Base-by-base conservation (phyloP, 1,140 invertebrate species). In the Lycorma delicatula region DNA sequence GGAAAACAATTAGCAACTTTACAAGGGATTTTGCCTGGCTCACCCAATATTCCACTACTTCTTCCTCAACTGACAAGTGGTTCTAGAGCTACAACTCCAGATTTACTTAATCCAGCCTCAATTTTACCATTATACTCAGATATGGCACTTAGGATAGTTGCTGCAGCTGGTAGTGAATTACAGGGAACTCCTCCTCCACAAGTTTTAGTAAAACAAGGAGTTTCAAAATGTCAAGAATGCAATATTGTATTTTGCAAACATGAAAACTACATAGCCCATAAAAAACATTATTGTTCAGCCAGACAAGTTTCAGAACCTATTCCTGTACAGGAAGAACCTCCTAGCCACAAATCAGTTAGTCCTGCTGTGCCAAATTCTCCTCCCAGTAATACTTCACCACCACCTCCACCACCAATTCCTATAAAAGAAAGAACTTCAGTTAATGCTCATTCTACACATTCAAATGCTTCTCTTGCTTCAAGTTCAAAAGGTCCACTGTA, bases 231-330 rank as follows among this genome's bases (percentile, higher is more conserved):
- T 74, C 85, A 90, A 65, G 93, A 97, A 65, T 97, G 93, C 75
- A 96, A 96, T 68, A 98, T 98, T 54, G 92, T 95, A 0, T 98
- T 98, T 67, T 97, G 91, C 72, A 92, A 93, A 63, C 87, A 92
- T 64, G 94, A 98, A 69, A 97, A 95, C 67, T 97, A 92, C 66
- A 73, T 93, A 16, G 86, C 93, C 1, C 94, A 97, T 69, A 97
- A 96, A 70, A 86, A 90, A 63, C 88, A 93, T 65, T 97, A 97
- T 68, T 97, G 93, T 72, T 91, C 92, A 9, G 85, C 87, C 0
- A 76, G 87, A 49, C 73, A 61, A 47, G 52, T 38, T 31, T 36
- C 59, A 52, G 36, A 63, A 59, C 49, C 41, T 23, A 36, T 47
- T 22, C 27, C 56, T 54, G 57, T 70, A 36, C 73, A 77, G 68